Conservation (phyloP, 2,113 vertebrate genomes). For the Danionella cerebrum region DNA sequence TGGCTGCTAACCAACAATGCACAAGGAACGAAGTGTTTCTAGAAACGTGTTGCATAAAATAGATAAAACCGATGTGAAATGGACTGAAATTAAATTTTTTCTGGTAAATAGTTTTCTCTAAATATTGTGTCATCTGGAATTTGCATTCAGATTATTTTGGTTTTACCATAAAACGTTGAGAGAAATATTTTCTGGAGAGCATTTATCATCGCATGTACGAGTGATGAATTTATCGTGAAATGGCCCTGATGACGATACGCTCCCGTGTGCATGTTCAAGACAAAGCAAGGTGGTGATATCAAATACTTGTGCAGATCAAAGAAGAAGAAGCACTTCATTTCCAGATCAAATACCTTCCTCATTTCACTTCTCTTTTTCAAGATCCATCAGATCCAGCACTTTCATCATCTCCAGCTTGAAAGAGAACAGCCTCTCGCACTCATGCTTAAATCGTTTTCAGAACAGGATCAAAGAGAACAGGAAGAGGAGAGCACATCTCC, state of each 20-base stretch:
- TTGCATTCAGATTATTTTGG: no score
- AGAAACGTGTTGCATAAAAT: no score
- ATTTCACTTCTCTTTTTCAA: constrained; percentile 11
- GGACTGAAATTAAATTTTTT: no score
- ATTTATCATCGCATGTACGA: no score
- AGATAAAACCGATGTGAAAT: no score
- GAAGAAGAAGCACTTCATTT: constrained; percentile 18
- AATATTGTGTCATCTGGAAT: no score
- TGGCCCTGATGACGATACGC: not conserved
- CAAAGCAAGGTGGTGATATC: constrained; percentile 9
- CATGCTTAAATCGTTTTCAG: constrained; percentile 9
- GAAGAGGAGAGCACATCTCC: constrained; percentile 11
- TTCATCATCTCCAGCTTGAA: constrained; percentile 15
- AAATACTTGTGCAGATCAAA: constrained; percentile 15
- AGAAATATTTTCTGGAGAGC: no score
- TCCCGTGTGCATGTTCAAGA: not conserved
- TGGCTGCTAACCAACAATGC: no score
- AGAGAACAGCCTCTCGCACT: not conserved
- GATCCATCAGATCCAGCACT: not conserved
- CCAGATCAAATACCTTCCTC: constrained; percentile 16
- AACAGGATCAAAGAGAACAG: constrained; percentile 14
- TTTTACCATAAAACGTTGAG: no score
- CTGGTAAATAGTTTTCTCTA: no score
- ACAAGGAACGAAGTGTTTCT: no score
- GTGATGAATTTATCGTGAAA: no score